phyloP scores from a whole-genome alignment of 2,888 invertebrate species.

The Pseudococcus jackbeardsleyi region DNA sequence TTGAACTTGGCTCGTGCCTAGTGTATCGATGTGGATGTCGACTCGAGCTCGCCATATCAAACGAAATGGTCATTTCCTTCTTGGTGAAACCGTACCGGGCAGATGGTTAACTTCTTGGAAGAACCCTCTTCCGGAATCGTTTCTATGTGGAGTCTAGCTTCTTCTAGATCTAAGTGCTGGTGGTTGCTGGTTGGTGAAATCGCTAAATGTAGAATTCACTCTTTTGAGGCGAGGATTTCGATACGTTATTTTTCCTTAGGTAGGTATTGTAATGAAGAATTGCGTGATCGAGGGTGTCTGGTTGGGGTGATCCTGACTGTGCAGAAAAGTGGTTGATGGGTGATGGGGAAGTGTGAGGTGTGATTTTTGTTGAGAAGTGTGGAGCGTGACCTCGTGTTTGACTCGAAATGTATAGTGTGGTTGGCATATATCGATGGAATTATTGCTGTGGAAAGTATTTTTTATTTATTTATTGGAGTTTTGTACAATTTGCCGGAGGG shows the following conservation, averaged over 20 bases:
- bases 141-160: background rate
- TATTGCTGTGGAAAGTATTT: background rate
- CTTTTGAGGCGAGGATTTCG: background rate
- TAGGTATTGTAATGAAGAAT: background rate
- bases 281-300: background rate
- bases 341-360: constrained; percentile 13
- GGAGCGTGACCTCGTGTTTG: too few species aligned
- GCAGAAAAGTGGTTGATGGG: background rate
- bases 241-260: background rate
- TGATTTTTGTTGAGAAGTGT: background rate
- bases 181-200: background rate
- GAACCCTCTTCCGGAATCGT: constrained; percentile 52
- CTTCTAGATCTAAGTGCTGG: background rate
- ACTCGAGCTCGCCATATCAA: constrained; percentile 36
- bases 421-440: background rate
- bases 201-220: constrained; percentile 4
- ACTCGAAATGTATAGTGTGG: background rate
- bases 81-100: background rate
- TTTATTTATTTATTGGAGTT: background rate
- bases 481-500: background rate
- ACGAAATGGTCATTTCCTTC: constrained; percentile 62
- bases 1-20: constrained; percentile 63
- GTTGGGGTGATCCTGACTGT: background rate
- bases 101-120: constrained; percentile 47
- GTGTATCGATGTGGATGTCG: constrained; percentile 42